Base-by-base conservation (phyloP, 2,888 invertebrate genomes). In the Eumacrocentrus americanus region DNA sequence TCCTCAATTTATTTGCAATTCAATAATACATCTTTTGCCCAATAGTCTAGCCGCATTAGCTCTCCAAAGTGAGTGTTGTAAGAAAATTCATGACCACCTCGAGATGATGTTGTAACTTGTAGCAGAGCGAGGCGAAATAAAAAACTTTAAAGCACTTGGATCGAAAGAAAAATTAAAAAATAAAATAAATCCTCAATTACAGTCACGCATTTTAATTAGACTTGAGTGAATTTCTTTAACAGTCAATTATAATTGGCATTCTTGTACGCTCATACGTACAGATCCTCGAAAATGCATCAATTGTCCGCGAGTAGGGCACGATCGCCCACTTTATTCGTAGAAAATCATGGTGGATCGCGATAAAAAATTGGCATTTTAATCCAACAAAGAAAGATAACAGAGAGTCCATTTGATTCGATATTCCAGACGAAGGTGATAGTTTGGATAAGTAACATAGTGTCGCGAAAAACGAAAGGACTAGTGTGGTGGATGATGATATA, bases 401-500 rank as follows among this genome's bases (percentile, higher is more conserved):
- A 44, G 20, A 34, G 44, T 54, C 20, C 44, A 44, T 54, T 44
- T 34, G 18, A 44, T 29, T 44, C 20, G 44, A 29, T 20, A 54
- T 20, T 54, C 44, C 54, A 54, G 54, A 54, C 44, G 44, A 54
- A 44, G 44, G 55, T 61, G 54, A 64, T 59, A 57, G 60, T 61
- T 51, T 59, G 34, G 42, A 58, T 61, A 59, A 63, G 48, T 63
- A 57, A 52, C 70, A 76, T 70, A 73, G 74, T 76, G 67, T 70
- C 74, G 72, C 74, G 72, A 73, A 68, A 78, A 73, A 79, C 75
- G 73, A 77, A 78, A 79, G 76, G 77, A 75, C 79, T 78, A 79
- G 74, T 77, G 73, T 77, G 75, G 77, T 78, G 71, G 76, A 65
- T 61, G 65, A 65, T 67, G 71, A 77, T 84, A 86, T 90, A 95